Conservation (phyloP, 2,888 invertebrate species). For the Orthonevra nobilis region DNA sequence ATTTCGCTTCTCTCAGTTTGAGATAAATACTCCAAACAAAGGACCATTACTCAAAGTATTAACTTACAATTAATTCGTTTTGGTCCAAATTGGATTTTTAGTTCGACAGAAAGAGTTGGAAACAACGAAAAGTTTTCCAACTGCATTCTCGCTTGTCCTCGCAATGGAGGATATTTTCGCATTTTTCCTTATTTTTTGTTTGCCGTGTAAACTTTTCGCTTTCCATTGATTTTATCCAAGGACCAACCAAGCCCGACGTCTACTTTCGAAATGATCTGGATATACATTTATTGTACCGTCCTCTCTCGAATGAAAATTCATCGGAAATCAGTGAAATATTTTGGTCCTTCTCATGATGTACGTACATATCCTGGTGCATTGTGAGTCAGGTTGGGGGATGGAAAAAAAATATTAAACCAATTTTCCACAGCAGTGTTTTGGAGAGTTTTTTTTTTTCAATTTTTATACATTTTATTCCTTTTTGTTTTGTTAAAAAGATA, state of each 20-base stretch:
- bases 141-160: neutral
- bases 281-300: too few relatives aligned
- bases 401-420: conserved; percentile 16
- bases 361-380: conserved; percentile 17
- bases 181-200: neutral
- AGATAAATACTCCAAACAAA: conserved; percentile 64
- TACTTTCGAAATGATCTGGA: too few relatives aligned
- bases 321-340: conserved; percentile 52
- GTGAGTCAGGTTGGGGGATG: neutral
- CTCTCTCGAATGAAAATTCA: conserved; percentile 33
- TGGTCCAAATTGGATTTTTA: conserved; percentile 51
- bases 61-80: conserved; percentile 68
- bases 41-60: conserved; percentile 67
- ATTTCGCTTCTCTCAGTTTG: conserved; percentile 25
- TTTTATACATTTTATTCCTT: too few relatives aligned
- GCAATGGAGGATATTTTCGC: too few relatives aligned
- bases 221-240: too few relatives aligned
- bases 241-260: too few relatives aligned
- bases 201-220: too few relatives aligned
- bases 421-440: conserved; percentile 23
- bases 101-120: conserved; percentile 1
- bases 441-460: conserved; percentile 2
- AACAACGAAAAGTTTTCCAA: conserved; percentile 8
- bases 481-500: conserved; percentile 31
- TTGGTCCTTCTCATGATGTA: conserved; percentile 17